Evolutionary conservation across 2,888 invertebrate species (phyloP).

Genomic region (Pherbina coryleti): DNA sequence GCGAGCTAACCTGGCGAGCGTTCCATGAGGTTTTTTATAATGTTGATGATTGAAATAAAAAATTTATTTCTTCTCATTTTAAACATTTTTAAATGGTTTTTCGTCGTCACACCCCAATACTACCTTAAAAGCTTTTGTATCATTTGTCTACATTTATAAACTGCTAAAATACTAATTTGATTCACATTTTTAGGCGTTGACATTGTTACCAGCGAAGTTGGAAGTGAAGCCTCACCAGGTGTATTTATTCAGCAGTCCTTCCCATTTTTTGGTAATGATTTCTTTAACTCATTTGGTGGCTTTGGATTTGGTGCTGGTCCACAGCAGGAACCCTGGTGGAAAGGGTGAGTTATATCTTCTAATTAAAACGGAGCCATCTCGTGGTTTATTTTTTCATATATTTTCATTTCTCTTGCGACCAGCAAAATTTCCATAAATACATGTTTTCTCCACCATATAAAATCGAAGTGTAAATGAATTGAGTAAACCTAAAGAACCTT

Average conservation of each 20-base stretch:
- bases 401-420: no score
- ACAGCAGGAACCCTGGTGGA: constrained; percentile 66
- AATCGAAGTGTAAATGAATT: no score
- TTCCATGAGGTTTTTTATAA: no score
- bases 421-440: no score
- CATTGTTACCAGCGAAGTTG: constrained; percentile 61
- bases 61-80: no score
- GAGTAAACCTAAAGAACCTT: no score
- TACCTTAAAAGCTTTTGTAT: no score
- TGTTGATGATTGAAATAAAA: not conserved
- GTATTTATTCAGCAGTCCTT: constrained; percentile 65
- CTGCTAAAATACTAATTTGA: not conserved
- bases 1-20: no score
- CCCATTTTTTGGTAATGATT: constrained; percentile 66
- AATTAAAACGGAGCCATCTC: not conserved
- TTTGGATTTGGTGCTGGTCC: constrained; percentile 62
- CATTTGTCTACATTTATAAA: not conserved
- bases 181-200: constrained; percentile 58
- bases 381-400: no score
- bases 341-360: constrained; percentile 62
- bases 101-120: no score
- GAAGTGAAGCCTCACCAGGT: constrained; percentile 54
- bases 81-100: no score
- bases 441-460: no score
- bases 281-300: constrained; percentile 66